phyloP scores from a whole-genome alignment of 2,113 vertebrate genomes.

The Malurus cyaneus region DNA sequence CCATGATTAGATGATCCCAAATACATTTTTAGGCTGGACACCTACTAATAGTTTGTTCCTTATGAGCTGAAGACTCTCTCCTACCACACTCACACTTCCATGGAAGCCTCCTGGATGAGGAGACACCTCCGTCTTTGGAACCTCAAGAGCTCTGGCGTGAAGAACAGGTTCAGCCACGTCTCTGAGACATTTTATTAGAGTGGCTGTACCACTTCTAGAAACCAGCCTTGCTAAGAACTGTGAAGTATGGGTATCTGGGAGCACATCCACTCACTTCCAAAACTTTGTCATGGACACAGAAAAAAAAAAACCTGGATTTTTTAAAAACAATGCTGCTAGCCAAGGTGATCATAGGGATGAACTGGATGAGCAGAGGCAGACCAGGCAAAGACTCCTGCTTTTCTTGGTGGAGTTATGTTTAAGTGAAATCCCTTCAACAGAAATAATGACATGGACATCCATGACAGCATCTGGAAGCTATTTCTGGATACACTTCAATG shows the following conservation, averaged over 20 bases:
- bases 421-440: slow-evolving; percentile 34
- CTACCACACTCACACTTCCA: not conserved
- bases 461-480: slow-evolving; percentile 60
- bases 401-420: slow-evolving; percentile 25
- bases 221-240: not conserved
- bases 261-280: not conserved
- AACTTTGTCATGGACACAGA: not conserved
- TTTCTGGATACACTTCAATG: slow-evolving; percentile 47
- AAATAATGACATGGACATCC: slow-evolving; percentile 50
- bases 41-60: not conserved
- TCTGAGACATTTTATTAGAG: not conserved
- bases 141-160: not conserved
- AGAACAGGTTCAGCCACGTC: not conserved
- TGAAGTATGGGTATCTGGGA: not conserved
- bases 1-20: not conserved
- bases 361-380: slow-evolving; percentile 20
- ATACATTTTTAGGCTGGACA: not conserved
- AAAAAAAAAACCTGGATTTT: not conserved
- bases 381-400: not conserved
- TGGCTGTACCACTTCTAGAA: not conserved
- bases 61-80: not conserved
- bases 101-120: not conserved
- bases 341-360: not conserved
- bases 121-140: not conserved
- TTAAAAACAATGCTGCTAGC: not conserved